Evolutionary conservation across 1,140 invertebrate species (phyloP).

Genomic region (Drosophila simulans): DNA sequence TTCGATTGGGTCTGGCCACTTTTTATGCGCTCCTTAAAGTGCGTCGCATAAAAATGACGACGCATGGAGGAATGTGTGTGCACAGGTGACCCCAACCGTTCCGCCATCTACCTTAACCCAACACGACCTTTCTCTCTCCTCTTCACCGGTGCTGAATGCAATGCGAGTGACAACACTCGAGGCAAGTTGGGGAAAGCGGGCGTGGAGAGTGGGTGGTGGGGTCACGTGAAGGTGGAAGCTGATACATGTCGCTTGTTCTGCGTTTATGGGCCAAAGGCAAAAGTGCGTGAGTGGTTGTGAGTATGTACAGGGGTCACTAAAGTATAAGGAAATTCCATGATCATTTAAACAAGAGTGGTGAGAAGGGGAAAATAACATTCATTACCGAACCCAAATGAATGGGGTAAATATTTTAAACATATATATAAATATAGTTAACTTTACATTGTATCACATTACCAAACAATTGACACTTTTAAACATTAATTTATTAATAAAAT

Average conservation of each 20-base stretch:
- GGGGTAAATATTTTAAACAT: too few species aligned
- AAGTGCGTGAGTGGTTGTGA: slow-evolving; percentile 27
- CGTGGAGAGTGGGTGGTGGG: slow-evolving; percentile 4
- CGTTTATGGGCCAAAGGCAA: slow-evolving; percentile 66
- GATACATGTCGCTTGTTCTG: slow-evolving; percentile 22
- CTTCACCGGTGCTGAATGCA: slow-evolving; percentile 49
- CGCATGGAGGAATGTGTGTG: slow-evolving; percentile 41
- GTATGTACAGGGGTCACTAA: slow-evolving; percentile 7
- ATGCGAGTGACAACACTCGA: slow-evolving; percentile 65
- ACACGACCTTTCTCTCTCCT: slow-evolving; percentile 19
- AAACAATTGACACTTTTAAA: too few species aligned
- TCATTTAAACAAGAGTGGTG: background rate
- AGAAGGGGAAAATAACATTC: background rate
- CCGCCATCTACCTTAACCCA: slow-evolving; percentile 21
- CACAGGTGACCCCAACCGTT: slow-evolving; percentile 52
- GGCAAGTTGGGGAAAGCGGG: slow-evolving; percentile 34
- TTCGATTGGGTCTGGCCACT: slow-evolving; percentile 68
- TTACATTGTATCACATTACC: too few species aligned
- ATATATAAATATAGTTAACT: too few species aligned
- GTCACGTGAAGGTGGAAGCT: slow-evolving; percentile 2
- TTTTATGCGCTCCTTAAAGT: slow-evolving; percentile 77
- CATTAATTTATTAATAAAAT: background rate
- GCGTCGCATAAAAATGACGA: slow-evolving; percentile 68
- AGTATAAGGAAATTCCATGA: background rate
- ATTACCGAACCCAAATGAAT: too few species aligned